Base-by-base conservation (phyloP, 2,888 invertebrate species). In the Leptogaster cylindrica region DNA sequence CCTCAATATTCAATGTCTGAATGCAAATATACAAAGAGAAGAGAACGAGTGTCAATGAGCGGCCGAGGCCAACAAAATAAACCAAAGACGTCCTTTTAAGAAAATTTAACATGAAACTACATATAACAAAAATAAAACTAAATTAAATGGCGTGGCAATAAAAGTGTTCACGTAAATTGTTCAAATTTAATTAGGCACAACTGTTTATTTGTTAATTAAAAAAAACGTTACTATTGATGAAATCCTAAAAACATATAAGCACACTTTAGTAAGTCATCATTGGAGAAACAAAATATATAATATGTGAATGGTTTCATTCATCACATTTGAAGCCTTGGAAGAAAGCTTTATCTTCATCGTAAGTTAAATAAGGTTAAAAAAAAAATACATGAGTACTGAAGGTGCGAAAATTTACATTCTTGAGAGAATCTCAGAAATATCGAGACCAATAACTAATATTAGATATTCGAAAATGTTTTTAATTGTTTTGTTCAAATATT, bases 1-100 rank as follows among this genome's bases (percentile, higher is more conserved):
- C 69, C 69, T 58, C 39, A 58, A 25, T 36, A 58, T n/a, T 25
- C 23, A 23, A 20, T 25, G 2, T 20, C 12, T 41, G 39, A 25
- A 25, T 39, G 58, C 25, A 58, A 58, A 39, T 58, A 23, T 39
- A 58, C 58, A 8, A 58, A 58, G 25, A 36, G 16, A 41, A 58
- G 58, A 25, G 58, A 58, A 58, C 58, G 58, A 36, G 58, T 58
- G 58, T 36, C 58, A 39, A 58, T 58, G 23, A 18, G 18, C 16
- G n/a, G 20, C n/a, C n/a, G n/a, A 12, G 14, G 12, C 2, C 6
- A 10, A 12, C n/a, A 10, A 41, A 10, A 16, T 14, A 55, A 55
- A 55, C 28, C 31, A 18, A 55, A 55, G 33, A 55, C 55, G 18
- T 55, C 18, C 55, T 33, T 33, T 20, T 55, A 33, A 55, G 31